Percentiles rank a stretch among this genome's conserved stretches.
phyloP scores from a whole-genome alignment of 2,113 vertebrate species.

The Rallus limicola region DNA sequence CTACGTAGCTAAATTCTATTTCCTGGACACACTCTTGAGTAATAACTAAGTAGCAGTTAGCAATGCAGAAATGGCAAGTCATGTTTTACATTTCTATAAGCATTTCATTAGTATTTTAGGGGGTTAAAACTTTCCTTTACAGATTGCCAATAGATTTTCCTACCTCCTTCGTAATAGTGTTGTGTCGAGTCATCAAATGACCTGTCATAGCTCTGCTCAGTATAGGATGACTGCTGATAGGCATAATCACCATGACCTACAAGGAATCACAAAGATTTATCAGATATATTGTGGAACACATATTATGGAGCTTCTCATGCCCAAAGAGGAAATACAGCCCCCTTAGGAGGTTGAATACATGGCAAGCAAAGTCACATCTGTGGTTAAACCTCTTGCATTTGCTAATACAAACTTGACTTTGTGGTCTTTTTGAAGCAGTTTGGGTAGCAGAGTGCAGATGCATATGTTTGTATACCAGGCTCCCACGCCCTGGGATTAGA shows the following conservation, averaged over 20 bases:
- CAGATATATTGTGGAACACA: not conserved
- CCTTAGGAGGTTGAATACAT: not conserved
- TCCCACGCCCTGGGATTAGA: not conserved
- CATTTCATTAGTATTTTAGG: not conserved
- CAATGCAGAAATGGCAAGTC: not conserved
- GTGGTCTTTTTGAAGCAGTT: not conserved
- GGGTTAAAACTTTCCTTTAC: not conserved
- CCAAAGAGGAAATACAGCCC: not conserved
- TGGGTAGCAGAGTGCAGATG: not conserved
- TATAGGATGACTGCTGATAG: constrained; percentile 91
- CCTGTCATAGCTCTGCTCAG: constrained; percentile 92
- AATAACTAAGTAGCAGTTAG: not conserved
- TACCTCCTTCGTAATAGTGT: constrained; percentile 96
- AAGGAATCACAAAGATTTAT: not conserved
- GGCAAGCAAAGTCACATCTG: not conserved
- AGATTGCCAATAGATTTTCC: not conserved
- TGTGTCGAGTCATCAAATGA: constrained; percentile 92
- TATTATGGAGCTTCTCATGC: not conserved
- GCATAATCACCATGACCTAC: constrained; percentile 90
- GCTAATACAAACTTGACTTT: not conserved
- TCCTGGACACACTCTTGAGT: not conserved
- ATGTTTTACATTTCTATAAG: not conserved
- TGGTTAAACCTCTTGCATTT: not conserved
- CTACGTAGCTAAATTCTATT: not conserved
- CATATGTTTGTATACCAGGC: not conserved